A percentile compares a stretch with the other conserved stretches of the same genome.
These are phyloP conservation scores for Chionis minor DNA, from an alignment of 2,113 vertebrate genomes.

Conservation along the genomic window DNA sequence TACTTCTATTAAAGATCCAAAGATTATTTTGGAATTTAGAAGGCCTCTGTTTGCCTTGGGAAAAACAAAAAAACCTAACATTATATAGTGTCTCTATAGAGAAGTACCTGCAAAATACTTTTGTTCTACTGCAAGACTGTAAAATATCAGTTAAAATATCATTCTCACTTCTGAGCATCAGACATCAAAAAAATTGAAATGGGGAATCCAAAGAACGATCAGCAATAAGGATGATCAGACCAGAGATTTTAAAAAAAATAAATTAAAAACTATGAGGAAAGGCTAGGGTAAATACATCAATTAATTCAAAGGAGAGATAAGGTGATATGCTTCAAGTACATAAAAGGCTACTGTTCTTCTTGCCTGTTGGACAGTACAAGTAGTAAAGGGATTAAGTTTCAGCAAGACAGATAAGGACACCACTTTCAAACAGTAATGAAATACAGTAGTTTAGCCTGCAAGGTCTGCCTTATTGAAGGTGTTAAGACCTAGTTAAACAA, in stretches of 20 bases:
- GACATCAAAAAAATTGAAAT: neutral
- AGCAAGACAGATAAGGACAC: neutral
- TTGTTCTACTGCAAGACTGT: neutral
- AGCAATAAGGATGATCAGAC: neutral
- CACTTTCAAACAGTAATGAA: neutral
- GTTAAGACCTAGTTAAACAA: neutral
- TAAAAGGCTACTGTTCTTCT: neutral
- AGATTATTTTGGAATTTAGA: neutral
- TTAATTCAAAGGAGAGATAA: neutral
- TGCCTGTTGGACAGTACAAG: neutral
- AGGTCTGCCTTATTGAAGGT: neutral
- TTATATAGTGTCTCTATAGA: neutral
- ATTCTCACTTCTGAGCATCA: neutral
- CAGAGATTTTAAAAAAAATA: neutral
- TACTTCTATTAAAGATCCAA: neutral
- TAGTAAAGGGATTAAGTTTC: constrained; percentile 20
- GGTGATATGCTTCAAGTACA: neutral
- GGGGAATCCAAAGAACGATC: neutral
- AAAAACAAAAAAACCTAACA: neutral
- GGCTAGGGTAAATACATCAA: neutral
- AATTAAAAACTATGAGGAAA: neutral
- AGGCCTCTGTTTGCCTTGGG: neutral
- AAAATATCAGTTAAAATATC: neutral
- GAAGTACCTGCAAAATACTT: neutral
- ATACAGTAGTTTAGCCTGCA: neutral